These are phyloP conservation scores for Drosophila picticornis DNA, from an alignment of 2,888 invertebrate genomes.

Conservation along the genomic window DNA sequence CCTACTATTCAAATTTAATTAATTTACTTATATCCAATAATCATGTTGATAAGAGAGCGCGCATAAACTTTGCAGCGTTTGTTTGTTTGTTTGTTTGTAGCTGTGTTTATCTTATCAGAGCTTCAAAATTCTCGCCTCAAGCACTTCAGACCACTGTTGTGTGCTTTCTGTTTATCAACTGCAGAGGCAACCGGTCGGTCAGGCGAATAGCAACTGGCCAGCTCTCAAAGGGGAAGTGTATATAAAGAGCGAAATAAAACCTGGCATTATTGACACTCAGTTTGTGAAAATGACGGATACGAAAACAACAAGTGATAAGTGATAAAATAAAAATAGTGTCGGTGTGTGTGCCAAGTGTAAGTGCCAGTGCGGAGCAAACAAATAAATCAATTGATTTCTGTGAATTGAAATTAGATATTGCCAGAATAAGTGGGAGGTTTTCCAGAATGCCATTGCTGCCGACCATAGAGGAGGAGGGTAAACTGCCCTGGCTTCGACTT, in stretches of 20 bases:
- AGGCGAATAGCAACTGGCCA: constrained; percentile 59
- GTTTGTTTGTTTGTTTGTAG: constrained; percentile 37
- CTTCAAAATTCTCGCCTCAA: constrained; percentile 49
- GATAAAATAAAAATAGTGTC: background rate
- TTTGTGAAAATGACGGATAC: constrained; percentile 46
- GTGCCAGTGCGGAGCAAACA: constrained; percentile 32
- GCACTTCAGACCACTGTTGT: constrained; percentile 58
- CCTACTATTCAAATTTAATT: constrained; percentile 76
- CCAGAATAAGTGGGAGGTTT: constrained; percentile 5
- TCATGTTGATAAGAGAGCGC: constrained; percentile 66
- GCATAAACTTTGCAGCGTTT: constrained; percentile 35
- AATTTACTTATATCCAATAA: constrained; percentile 80
- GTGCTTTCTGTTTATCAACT: constrained; percentile 57
- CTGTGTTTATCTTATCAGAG: constrained; percentile 59
- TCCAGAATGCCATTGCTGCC: constrained; percentile 68
- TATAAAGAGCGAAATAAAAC: constrained; percentile 18
- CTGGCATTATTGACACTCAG: constrained; percentile 17
- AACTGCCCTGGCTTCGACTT: constrained; percentile 64
- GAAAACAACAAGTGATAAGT: constrained; percentile 55
- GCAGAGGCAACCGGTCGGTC: constrained; percentile 60
- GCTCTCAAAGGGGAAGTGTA: constrained; percentile 48
- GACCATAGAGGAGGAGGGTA: constrained; percentile 76
- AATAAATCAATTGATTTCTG: constrained; percentile 24
- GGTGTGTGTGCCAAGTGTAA: background rate
- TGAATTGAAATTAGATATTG: constrained; percentile 19